These are phyloP conservation scores for Tethea ocularis DNA, from an alignment of 2,888 invertebrate species.

Conservation along the genomic window DNA sequence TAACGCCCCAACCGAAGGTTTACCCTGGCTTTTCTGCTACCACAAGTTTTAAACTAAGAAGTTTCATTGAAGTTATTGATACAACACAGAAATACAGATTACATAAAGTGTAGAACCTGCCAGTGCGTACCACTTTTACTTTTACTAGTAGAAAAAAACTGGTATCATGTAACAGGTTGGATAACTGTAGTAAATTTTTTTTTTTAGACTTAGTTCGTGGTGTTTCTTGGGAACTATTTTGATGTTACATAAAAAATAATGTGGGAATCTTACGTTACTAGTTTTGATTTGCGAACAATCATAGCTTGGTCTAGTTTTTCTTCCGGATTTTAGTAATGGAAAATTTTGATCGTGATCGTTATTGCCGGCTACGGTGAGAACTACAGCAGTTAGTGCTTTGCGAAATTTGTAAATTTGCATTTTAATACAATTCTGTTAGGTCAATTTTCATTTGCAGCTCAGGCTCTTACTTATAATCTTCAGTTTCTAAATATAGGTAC, in stretches of 20 bases:
- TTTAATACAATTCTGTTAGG: too few relatives aligned
- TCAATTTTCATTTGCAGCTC: too few relatives aligned
- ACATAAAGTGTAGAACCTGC: conserved; percentile 23
- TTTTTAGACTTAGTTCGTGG: conserved; percentile 14
- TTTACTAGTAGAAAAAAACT: conserved; percentile 37
- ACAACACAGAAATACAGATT: not conserved
- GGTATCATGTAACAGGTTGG: conserved; percentile 28
- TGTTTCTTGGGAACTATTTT: conserved; percentile 16
- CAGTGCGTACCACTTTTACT: conserved; percentile 56
- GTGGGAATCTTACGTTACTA: not conserved
- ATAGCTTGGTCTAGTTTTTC: conserved; percentile 6
- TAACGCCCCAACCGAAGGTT: too few relatives aligned
- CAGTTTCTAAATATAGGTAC: too few relatives aligned
- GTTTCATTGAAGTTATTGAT: not conserved
- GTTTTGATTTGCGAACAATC: not conserved
- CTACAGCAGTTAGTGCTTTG: not conserved
- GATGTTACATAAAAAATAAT: not conserved
- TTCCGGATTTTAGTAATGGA: conserved; percentile 3
- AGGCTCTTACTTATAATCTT: too few relatives aligned
- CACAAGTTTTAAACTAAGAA: not conserved
- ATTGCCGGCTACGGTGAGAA: not conserved
- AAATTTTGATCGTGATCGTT: not conserved
- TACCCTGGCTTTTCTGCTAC: too few relatives aligned
- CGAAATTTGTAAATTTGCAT: not conserved
- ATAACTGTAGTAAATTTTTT: conserved; percentile 35